A percentile compares a stretch with the other conserved stretches of the same genome.
Conservation (phyloP, 2,797 vertebrate genomes). For the Tinamus major region DNA sequence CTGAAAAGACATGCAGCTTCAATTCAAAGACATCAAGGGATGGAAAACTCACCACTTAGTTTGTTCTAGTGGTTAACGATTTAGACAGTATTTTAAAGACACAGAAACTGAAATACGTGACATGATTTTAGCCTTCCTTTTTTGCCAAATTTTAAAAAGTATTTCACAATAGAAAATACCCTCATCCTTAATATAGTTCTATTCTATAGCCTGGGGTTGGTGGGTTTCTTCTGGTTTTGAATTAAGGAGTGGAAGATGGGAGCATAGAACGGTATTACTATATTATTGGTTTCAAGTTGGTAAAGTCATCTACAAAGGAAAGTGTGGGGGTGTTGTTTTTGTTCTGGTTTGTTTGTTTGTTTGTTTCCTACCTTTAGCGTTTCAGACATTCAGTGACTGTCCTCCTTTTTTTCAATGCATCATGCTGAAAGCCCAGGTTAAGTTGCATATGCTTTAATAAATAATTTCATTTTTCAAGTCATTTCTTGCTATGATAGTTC, state of each 20-base stretch:
- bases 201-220: background rate
- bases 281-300: background rate
- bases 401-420: background rate
- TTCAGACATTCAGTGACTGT: background rate
- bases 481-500: background rate
- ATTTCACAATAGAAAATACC: background rate
- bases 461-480: background rate
- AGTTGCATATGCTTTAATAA: background rate
- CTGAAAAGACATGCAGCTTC: background rate
- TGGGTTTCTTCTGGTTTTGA: background rate
- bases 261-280: fast-evolving
- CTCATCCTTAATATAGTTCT: background rate
- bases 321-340: background rate
- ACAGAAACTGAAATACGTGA: background rate
- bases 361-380: background rate
- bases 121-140: background rate
- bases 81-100: background rate
- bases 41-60: background rate
- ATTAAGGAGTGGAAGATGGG: background rate
- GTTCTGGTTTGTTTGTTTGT: too few relatives aligned
- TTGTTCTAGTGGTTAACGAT: background rate
- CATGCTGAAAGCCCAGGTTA: background rate
- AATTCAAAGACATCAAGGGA: background rate
- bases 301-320: background rate
- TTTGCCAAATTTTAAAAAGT: background rate